A percentile compares a stretch with the other conserved stretches of the same genome.
These are phyloP conservation scores for Timema podura DNA, from an alignment of 2,888 invertebrate species.

Conservation along the genomic window DNA sequence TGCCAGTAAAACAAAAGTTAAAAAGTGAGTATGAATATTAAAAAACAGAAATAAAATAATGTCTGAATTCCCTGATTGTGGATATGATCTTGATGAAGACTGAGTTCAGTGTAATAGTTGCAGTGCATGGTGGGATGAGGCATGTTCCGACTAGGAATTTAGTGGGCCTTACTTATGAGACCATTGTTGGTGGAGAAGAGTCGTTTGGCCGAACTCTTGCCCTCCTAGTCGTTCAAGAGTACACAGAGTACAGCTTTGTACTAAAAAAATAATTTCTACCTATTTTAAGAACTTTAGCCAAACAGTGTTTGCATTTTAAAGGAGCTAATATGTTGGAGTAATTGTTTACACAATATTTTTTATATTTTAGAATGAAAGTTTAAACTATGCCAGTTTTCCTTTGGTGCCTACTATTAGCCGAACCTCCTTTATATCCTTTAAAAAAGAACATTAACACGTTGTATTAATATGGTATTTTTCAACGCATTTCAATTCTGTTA, in stretches of 20 bases:
- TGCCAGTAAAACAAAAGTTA: background rate
- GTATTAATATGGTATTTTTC: too few relatives aligned
- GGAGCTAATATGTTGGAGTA: background rate
- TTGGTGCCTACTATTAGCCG: background rate
- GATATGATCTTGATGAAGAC: background rate
- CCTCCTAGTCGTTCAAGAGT: background rate
- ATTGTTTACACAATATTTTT: background rate
- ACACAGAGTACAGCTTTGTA: background rate
- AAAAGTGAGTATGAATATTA: background rate
- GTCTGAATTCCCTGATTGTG: slow-evolving; percentile 2
- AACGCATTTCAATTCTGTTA: too few relatives aligned
- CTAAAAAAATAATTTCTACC: background rate
- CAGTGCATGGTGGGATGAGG: slow-evolving; percentile 8
- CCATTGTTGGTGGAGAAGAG: background rate
- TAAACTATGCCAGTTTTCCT: background rate
- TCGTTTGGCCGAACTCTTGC: background rate
- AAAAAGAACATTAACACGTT: too few relatives aligned
- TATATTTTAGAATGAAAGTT: background rate
- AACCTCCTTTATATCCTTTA: too few relatives aligned
- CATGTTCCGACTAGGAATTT: background rate
- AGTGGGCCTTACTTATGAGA: background rate
- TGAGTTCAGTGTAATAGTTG: slow-evolving; percentile 2
- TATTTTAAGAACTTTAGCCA: background rate
- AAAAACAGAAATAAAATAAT: background rate
- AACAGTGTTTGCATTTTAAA: background rate